Evolutionary conservation across 1,140 invertebrate genomes (phyloP).

Genomic region (Lamellibrachia luymesi): DNA sequence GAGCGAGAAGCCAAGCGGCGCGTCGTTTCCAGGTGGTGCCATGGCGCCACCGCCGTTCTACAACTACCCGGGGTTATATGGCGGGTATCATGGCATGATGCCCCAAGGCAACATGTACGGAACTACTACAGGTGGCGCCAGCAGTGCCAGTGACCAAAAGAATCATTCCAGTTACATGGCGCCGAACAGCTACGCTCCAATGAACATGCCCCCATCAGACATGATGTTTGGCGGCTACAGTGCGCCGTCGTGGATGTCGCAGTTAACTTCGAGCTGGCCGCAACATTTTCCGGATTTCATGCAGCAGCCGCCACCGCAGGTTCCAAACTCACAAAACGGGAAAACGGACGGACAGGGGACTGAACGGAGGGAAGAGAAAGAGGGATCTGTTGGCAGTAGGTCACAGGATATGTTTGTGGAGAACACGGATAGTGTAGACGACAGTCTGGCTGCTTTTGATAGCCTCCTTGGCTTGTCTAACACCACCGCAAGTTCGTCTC

Average conservation of each 20-base stretch:
- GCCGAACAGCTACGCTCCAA: neutral
- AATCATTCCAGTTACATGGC: neutral
- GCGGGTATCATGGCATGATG: neutral
- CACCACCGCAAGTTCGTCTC: neutral
- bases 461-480: neutral
- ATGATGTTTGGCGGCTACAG: neutral
- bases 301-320: neutral
- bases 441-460: neutral
- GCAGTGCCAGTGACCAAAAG: neutral
- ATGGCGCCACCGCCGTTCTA: neutral
- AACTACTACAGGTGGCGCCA: neutral
- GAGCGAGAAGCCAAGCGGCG: neutral
- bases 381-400: neutral
- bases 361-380: neutral
- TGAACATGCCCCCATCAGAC: neutral
- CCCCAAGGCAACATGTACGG: neutral
- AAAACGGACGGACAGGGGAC: neutral
- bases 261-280: neutral
- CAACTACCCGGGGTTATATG: neutral
- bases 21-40: neutral
- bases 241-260: neutral
- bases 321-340: neutral
- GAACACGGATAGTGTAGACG: constrained; percentile 3
- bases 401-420: neutral
- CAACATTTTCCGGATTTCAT: neutral